These are phyloP conservation scores for Ctena decussata DNA, from an alignment of 2,888 invertebrate genomes.

Conservation along the genomic window DNA sequence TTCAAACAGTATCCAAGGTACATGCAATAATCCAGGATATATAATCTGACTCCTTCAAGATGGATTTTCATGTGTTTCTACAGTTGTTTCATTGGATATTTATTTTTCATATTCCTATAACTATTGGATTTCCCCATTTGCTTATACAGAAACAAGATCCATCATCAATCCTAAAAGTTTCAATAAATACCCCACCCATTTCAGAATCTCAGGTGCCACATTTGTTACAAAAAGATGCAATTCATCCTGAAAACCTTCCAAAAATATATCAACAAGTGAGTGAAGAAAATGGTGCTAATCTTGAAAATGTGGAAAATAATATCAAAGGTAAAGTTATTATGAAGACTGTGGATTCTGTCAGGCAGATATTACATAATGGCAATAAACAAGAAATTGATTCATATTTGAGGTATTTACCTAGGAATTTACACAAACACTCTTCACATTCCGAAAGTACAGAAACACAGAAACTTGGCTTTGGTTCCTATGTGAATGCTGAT, in stretches of 20 bases:
- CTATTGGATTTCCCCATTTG: neutral
- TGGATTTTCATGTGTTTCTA: neutral
- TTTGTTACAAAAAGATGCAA: neutral
- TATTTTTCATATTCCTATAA: neutral
- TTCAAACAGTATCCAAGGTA: no score
- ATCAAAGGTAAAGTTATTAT: neutral
- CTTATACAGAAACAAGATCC: neutral
- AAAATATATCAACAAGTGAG: neutral
- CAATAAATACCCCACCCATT: neutral
- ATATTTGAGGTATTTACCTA: slow-evolving; percentile 8
- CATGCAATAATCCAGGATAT: no score
- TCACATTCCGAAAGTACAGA: neutral
- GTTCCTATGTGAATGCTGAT: neutral
- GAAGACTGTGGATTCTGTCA: neutral
- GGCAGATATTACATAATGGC: neutral
- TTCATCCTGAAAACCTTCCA: neutral
- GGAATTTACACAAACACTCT: neutral
- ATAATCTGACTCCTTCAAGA: neutral
- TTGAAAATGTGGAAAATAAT: neutral
- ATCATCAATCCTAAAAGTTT: neutral
- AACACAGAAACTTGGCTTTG: slow-evolving; percentile 1
- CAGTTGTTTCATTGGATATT: neutral
- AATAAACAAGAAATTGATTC: slow-evolving; percentile 12
- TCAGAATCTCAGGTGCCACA: slow-evolving; percentile 4
- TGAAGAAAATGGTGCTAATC: neutral